Percentiles rank a stretch among this genome's conserved stretches.
These are phyloP conservation scores for Poecilia gillii DNA, from an alignment of 2,797 vertebrate genomes.

Conservation along the genomic window DNA sequence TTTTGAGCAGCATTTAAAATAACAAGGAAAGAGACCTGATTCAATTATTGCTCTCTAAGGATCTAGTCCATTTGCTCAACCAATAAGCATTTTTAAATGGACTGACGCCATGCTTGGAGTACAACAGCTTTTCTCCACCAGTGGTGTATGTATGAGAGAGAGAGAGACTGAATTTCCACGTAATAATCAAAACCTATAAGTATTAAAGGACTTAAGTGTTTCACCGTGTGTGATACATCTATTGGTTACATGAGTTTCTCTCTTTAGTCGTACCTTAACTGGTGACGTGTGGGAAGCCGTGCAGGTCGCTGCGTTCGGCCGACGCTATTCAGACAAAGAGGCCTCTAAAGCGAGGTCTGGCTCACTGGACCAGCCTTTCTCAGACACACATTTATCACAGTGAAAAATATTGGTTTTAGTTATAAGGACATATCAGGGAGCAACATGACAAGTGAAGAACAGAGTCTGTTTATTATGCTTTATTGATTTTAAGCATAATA, in stretches of 20 bases:
- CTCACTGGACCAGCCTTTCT: background rate
- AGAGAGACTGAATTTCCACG: too few relatives aligned
- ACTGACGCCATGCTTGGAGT: too few relatives aligned
- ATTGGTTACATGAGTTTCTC: too few relatives aligned
- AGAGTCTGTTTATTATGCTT: conserved; percentile 2
- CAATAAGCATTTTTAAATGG: too few relatives aligned
- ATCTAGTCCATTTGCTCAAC: too few relatives aligned
- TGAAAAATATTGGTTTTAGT: conserved; percentile 4
- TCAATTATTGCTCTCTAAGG: too few relatives aligned
- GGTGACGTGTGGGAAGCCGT: background rate
- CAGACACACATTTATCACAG: background rate
- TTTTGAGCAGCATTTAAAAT: too few relatives aligned
- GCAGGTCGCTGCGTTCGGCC: background rate
- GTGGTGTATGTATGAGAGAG: too few relatives aligned
- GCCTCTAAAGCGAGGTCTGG: background rate
- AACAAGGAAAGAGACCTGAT: too few relatives aligned
- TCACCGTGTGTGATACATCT: background rate
- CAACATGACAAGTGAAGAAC: conserved; percentile 2
- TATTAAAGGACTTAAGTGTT: background rate
- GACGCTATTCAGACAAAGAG: background rate
- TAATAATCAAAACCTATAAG: too few relatives aligned
- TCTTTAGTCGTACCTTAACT: background rate
- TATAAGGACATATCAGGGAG: background rate
- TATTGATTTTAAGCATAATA: conserved; percentile 11
- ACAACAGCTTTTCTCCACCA: too few relatives aligned